A percentile compares a stretch with the other conserved stretches of the same genome.
Evolutionary conservation across 1,140 invertebrate species (phyloP).

Genomic region (Drosophila jambulina): DNA sequence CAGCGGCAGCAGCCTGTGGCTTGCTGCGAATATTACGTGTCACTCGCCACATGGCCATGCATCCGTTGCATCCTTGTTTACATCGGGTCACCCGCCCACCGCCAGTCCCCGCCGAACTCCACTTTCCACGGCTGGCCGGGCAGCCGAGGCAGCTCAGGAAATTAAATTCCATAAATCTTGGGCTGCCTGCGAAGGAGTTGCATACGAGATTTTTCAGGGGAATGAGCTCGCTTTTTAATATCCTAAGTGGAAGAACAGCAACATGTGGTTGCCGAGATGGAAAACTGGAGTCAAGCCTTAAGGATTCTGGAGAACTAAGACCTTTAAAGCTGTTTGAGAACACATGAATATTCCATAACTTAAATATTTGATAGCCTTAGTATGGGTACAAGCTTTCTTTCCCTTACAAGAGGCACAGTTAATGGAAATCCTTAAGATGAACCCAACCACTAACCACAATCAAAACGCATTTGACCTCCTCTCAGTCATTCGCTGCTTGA

Average conservation of each 20-base stretch:
- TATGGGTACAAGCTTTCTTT: neutral
- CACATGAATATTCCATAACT: neutral
- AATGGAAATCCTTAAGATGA: neutral
- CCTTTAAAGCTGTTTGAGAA: neutral
- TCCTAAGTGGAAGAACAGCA: slow-evolving; percentile 63
- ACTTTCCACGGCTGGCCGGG: slow-evolving; percentile 43
- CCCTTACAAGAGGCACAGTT: neutral
- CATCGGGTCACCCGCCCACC: slow-evolving; percentile 21
- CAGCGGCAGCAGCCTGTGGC: slow-evolving; percentile 30
- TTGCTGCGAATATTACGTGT: slow-evolving; percentile 68
- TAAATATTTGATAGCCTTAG: neutral
- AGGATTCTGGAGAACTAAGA: neutral
- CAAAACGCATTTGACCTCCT: slow-evolving; percentile 35
- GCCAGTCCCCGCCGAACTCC: slow-evolving; percentile 11
- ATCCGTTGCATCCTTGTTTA: slow-evolving; percentile 64
- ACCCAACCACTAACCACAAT: slow-evolving; percentile 1
- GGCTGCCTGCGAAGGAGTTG: slow-evolving; percentile 16
- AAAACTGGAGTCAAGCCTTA: slow-evolving; percentile 24
- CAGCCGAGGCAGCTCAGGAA: slow-evolving; percentile 70
- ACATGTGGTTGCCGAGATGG: slow-evolving; percentile 55
- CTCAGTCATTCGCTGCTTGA: slow-evolving; percentile 27
- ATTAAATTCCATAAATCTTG: slow-evolving; percentile 81
- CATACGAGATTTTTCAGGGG: slow-evolving; percentile 28
- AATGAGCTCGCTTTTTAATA: slow-evolving; percentile 63
- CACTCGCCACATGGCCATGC: slow-evolving; percentile 60